A percentile compares a stretch with the other conserved stretches of the same genome.
Evolutionary conservation across 2,113 vertebrate species (phyloP).

Genomic region (Sciurus niger): DNA sequence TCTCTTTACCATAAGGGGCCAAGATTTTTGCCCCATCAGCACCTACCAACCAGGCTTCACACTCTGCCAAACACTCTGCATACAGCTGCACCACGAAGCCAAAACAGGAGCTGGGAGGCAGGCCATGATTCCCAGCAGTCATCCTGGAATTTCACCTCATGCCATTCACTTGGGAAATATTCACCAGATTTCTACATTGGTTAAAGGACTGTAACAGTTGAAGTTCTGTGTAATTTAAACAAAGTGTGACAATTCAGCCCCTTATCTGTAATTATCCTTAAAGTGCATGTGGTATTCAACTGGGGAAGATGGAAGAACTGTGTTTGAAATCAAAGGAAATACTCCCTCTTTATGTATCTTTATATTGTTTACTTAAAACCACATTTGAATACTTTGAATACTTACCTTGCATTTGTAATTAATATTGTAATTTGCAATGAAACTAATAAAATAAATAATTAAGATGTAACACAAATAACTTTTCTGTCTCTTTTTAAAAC

Average conservation of each 20-base stretch:
- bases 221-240: not conserved
- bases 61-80: too few species aligned
- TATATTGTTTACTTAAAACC: not conserved
- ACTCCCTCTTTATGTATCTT: not conserved
- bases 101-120: not conserved
- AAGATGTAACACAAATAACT: not conserved
- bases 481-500: not conserved
- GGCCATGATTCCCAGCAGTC: not conserved
- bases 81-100: accelerated
- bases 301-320: not conserved
- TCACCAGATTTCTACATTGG: not conserved
- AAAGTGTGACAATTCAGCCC: not conserved
- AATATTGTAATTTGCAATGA: not conserved
- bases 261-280: not conserved
- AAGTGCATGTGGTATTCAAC: not conserved
- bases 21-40: not conserved
- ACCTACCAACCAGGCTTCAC: not conserved
- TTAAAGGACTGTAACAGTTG: not conserved
- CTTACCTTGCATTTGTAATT: not conserved
- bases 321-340: not conserved
- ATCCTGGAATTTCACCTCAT: not conserved
- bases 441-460: not conserved
- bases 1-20: not conserved
- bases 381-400: not conserved
- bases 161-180: not conserved